Conservation (phyloP, 2,113 vertebrate species). For the Atherinomorus stipes region DNA sequence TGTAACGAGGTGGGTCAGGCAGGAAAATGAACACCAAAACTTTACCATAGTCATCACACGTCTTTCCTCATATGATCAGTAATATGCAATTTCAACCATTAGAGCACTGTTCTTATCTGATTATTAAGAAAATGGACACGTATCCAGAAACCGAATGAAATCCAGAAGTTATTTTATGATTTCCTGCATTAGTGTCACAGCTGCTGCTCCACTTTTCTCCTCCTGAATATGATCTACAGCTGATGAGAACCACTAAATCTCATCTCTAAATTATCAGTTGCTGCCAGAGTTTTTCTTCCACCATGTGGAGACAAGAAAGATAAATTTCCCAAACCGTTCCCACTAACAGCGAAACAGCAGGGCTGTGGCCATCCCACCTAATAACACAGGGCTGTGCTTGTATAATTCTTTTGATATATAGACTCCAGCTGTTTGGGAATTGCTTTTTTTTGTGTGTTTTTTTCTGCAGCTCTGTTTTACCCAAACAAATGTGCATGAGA, state of each 20-base stretch:
- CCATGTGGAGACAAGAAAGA: neutral
- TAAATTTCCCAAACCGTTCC: neutral
- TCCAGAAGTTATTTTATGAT: neutral
- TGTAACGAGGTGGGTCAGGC: conserved; percentile 88
- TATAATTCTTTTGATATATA: conserved; percentile 25
- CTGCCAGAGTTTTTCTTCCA: conserved; percentile 21
- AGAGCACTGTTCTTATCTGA: neutral
- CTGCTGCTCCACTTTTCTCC: conserved; percentile 31
- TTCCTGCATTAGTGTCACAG: neutral
- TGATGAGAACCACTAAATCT: neutral
- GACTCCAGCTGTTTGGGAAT: conserved; percentile 57
- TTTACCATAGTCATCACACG: neutral
- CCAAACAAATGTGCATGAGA: conserved; percentile 5
- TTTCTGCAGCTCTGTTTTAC: conserved; percentile 2
- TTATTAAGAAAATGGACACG: neutral
- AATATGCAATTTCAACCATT: no score
- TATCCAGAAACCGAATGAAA: neutral
- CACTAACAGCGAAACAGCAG: neutral
- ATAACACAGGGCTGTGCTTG: conserved; percentile 31
- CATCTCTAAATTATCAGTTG: conserved; percentile 12
- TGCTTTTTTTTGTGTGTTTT: conserved; percentile 8
- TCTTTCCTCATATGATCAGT: neutral
- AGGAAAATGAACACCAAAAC: neutral
- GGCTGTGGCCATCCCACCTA: conserved; percentile 19
- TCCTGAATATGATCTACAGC: neutral